Base-by-base conservation (phyloP, 2,888 invertebrate genomes). In the Mythimna impura region DNA sequence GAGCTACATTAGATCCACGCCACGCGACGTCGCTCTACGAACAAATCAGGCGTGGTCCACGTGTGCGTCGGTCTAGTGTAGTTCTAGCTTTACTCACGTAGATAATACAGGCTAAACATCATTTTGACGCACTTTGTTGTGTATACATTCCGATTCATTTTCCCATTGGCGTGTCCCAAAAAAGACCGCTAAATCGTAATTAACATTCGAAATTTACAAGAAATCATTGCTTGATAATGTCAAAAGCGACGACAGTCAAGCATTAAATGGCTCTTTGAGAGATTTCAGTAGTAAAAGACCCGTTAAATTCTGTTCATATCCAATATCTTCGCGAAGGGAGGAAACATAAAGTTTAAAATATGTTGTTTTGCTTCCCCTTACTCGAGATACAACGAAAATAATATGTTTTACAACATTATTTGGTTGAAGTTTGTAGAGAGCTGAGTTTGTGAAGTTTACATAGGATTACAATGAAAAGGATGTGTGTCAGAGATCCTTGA, bases 271-370 rank as follows among this genome's bases (percentile, higher is more conserved):
- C 12, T 55, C 55, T 81, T 34, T 66, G 69, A 61, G 14, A 50
- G 47, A 71, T 57, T 71, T 71, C 22, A 54, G 55, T 71, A 10
- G 57, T 57, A 40, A 65, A 81, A 68, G 14, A 36, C 61, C 58
- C 62, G 57, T 60, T 60, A 58, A 62, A 66, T 58, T 68, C 65
- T 58, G 54, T 80, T 65, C 61, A 58, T 54, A 78, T 78, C 58
- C 12, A 77, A 80, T 72, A 80, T 82, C 68, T 81, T 61, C 62
- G n/a, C 7, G 10, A 68, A 36, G 22, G 25, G 65, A 63, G 82
- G 80, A 80, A 72, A 55, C 67, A 81, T 80, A 58, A 81, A 66
- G 72, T 78, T 72, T 77, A 68, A 80, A 82, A 72, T 76, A 79
- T 73, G 81, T 71, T 79, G 63, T 61, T 82, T 60, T 50, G 40